Conservation (phyloP, 2,113 vertebrate species). For the Bos indicus region DNA sequence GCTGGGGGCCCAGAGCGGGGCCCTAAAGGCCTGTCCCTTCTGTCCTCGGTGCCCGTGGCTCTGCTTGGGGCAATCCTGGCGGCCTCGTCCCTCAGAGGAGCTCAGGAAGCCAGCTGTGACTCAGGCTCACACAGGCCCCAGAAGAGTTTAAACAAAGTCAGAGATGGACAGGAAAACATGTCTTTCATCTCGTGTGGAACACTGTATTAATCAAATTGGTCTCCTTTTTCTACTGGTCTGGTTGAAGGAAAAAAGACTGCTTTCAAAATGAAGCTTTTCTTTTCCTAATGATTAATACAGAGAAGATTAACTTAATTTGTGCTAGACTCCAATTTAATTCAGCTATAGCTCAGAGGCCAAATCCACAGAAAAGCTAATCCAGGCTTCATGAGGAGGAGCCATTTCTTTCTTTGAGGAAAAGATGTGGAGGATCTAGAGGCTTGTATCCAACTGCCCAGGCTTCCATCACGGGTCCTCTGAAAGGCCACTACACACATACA, state of each 20-base stretch:
- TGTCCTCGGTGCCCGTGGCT: accelerated
- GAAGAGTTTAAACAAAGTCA: not conserved
- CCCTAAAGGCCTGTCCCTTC: accelerated
- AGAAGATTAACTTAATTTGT: not conserved
- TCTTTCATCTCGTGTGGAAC: not conserved
- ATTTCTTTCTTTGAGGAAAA: not conserved
- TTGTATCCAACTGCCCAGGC: not conserved
- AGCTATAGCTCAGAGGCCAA: not conserved
- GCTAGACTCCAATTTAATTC: not conserved
- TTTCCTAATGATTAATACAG: not conserved
- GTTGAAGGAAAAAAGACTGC: not conserved
- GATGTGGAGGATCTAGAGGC: not conserved
- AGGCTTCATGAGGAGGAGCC: not conserved
- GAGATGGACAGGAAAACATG: not conserved
- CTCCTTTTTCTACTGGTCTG: not conserved
- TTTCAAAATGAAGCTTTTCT: slow-evolving; percentile 33
- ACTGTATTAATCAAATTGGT: not conserved
- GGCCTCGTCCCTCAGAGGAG: not conserved
- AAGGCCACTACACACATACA: not conserved
- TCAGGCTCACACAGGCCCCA: not conserved
- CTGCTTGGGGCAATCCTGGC: accelerated
- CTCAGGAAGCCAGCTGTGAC: not conserved
- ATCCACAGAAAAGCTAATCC: not conserved
- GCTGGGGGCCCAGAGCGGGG: accelerated
- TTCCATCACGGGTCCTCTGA: not conserved